Conservation (phyloP, 2,888 invertebrate genomes). For the Cephus spinipes region DNA sequence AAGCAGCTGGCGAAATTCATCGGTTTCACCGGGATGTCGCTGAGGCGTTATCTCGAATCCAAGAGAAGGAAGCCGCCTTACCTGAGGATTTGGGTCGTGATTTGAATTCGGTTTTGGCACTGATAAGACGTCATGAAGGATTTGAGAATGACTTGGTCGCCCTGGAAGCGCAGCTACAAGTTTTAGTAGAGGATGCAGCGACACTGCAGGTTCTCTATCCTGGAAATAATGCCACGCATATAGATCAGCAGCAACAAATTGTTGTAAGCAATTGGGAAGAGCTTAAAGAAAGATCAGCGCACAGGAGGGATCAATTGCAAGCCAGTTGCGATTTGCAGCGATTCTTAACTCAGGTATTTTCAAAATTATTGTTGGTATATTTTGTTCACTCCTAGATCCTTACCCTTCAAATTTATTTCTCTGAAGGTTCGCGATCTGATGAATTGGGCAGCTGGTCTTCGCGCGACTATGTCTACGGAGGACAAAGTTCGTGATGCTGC, state of each 20-base stretch:
- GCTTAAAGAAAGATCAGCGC: constrained; percentile 84
- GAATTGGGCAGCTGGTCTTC: constrained; percentile 86
- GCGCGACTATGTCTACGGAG: constrained; percentile 82
- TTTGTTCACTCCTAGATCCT: not conserved
- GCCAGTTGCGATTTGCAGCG: constrained; percentile 91
- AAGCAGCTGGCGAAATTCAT: constrained; percentile 97
- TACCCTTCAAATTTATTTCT: constrained; percentile 5
- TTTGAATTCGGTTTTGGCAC: constrained; percentile 84
- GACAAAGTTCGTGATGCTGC: constrained; percentile 86
- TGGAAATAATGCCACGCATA: constrained; percentile 90
- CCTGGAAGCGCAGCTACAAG: constrained; percentile 90
- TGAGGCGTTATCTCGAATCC: constrained; percentile 89
- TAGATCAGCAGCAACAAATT: constrained; percentile 86
- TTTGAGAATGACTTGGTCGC: constrained; percentile 94
- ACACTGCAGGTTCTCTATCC: constrained; percentile 90
- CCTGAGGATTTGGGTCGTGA: constrained; percentile 86
- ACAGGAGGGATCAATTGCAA: constrained; percentile 82
- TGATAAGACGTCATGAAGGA: constrained; percentile 89
- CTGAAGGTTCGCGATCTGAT: constrained; percentile 83
- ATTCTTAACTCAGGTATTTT: constrained; percentile 80
- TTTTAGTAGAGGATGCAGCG: constrained; percentile 92
- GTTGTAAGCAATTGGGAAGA: constrained; percentile 90
- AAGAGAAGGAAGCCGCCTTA: constrained; percentile 89
- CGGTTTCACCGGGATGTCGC: constrained; percentile 96
- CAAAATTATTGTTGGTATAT: constrained; percentile 7